Evolutionary conservation across 2,888 invertebrate genomes (phyloP), one percentile per base, ranked within the genome.

Genomic region (Aethes cnicana): DNA sequence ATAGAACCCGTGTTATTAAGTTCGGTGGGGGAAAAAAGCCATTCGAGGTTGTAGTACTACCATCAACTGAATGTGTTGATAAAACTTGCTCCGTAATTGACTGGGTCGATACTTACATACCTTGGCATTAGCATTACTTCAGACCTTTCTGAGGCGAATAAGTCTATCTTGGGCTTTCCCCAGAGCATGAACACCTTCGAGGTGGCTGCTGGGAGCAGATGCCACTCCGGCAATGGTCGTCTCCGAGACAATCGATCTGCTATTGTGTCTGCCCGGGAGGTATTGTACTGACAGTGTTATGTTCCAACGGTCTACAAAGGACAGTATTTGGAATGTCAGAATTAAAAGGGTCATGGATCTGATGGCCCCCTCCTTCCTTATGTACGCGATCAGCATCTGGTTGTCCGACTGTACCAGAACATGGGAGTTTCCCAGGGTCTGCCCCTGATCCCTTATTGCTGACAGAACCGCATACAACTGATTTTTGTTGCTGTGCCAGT

Each of bases 321-420:
- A 1, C 2, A 53, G 21, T 6, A 57, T 30, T 8, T 42, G 12
- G 20, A 35, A 17, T 4, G 59, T 56, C 1, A 54, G 16, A 4
- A 50, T 8, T 1, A 55, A 25, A 0, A 62, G 52, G 1, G 23
- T 16, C 14, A 28, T 6, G 1, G 62, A 66, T 8, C 41, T 50
- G 4, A 62, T 61, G 1, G 62, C 62, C 1, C 62, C 62, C 20
- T 64, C 53, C 12, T 61, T 63, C 1, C 41, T 53, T 5, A 63
- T 46, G 36, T 61, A 62, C 2, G 61, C 52, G 0, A 47, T 56
- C 7, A 55, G 37, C 2, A 63, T 54, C 12, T 36, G 36, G 23
- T 58, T 62, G 61, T 62, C 64, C n/a, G n/a, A n/a, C n/a, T n/a
- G n/a, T n/a, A n/a, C n/a, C n/a, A n/a, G n/a, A n/a, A n/a, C 23